Evolutionary conservation across 2,797 vertebrate species (phyloP), one percentile per base, ranked within the genome.

Genomic region (Gambusia yucatana): DNA sequence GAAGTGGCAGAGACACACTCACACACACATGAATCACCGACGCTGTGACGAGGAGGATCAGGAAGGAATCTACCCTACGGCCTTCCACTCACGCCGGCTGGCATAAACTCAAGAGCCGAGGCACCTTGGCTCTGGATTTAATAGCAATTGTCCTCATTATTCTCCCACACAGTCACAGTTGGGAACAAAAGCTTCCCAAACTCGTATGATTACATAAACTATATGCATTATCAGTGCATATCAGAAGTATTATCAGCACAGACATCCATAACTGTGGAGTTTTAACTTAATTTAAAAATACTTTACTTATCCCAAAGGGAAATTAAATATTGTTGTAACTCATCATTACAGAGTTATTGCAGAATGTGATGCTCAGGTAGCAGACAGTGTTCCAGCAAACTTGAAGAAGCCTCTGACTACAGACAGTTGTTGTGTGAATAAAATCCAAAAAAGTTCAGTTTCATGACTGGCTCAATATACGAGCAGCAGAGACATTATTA

Each of bases 61-160:
- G 76, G 75, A 48, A 44, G 67, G 25, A 79, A 75, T 47, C 72
- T 77, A 77, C 70, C 80, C 77, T 82, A 11, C 20, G 36, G 82
- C 86, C 76, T 55, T 59, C 43, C 41, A 59, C 77, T 47, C 44
- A 72, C 39, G 63, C 77, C 57, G 61, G 36, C 77, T 89, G 91
- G 86, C 85, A 61, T 67, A 69, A 55, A 71, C 33, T 86, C 76
- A 92, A 90, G 39, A 90, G 90, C 90, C 90, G 83, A 93, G 81
- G 77, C 80, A 89, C 83, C 82, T 80, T 85, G 82, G 80, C 74
- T 9, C 61, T 77, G 80, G 47, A 65, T 74, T 84, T 69, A 79
- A 73, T 67, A 78, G 73, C 79, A 85, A 74, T 48, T 69, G 63
- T 70, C 73, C 84, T 75, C 63, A 5, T 43, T 52, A 11, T 70